Conservation (phyloP, 2,888 invertebrate genomes). For the Rhopalosiphum nymphaeae region DNA sequence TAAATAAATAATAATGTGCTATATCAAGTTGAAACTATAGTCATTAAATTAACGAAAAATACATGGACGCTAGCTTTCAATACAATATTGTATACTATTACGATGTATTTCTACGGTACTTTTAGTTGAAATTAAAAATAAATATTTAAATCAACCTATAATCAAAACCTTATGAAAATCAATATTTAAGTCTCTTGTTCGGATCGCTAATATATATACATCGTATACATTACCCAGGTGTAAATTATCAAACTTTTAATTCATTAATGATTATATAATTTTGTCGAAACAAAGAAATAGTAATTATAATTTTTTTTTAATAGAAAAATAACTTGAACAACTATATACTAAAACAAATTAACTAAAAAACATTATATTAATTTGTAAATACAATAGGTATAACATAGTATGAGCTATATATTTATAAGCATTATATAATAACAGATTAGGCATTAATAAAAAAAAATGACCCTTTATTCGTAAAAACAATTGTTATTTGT, state of each 20-base stretch:
- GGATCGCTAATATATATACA: not conserved
- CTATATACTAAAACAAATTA: not conserved
- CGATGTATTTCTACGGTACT: not conserved
- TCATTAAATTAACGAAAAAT: not conserved
- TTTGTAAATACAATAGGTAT: not conserved
- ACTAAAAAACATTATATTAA: not conserved
- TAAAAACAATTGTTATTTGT: not conserved
- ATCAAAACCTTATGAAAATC: not conserved
- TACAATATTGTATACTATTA: not conserved
- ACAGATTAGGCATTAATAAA: not conserved
- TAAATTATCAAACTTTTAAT: not conserved
- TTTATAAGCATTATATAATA: not conserved
- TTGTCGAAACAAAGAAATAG: not conserved
- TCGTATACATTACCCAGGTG: not conserved
- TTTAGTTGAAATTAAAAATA: not conserved
- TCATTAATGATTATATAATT: not conserved
- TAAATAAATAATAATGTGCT: not conserved
- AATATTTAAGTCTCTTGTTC: not conserved
- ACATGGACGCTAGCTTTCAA: not conserved
- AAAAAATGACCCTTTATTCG: not conserved
- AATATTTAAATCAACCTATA: not conserved
- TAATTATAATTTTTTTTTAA: not conserved
- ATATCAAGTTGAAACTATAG: not conserved
- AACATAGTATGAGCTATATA: not conserved
- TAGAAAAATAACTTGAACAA: not conserved